Percentiles rank a stretch among this genome's conserved stretches.
These are phyloP conservation scores for Nibea coibor DNA, from an alignment of 2,113 vertebrate species.

Conservation along the genomic window DNA sequence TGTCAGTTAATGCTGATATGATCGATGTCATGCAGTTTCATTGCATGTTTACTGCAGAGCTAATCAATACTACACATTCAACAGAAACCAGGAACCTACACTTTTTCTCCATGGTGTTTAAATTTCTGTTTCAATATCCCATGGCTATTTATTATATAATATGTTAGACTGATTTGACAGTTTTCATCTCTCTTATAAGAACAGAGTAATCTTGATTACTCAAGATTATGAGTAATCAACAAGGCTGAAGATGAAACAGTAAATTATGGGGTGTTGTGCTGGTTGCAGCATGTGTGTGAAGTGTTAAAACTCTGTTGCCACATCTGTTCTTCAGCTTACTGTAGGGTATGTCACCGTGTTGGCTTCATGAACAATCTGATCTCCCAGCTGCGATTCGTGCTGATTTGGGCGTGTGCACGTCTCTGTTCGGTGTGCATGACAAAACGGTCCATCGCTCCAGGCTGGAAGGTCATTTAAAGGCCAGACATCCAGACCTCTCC, in stretches of 20 bases:
- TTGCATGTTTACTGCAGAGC: neutral
- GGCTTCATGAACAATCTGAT: conserved; percentile 23
- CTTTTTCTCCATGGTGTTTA: too few relatives aligned
- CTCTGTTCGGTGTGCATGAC: conserved; percentile 31
- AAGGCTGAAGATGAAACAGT: neutral
- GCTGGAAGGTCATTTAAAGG: conserved; percentile 80
- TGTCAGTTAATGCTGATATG: conserved; percentile 6
- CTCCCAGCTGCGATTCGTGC: conserved; percentile 2
- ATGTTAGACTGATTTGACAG: neutral
- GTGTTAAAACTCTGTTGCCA: neutral
- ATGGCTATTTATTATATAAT: too few relatives aligned
- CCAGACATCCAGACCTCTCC: conserved; percentile 63
- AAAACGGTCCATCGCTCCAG: conserved; percentile 37
- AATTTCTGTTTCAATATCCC: neutral
- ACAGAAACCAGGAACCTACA: neutral
- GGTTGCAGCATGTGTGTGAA: neutral
- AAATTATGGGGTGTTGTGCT: neutral
- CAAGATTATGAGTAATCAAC: neutral
- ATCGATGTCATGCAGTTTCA: neutral
- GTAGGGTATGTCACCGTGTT: neutral
- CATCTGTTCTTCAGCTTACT: conserved; percentile 25
- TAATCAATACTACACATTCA: neutral
- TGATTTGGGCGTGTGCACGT: neutral
- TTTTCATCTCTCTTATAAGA: neutral
- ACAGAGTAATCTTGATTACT: neutral